Evolutionary conservation across 2,888 invertebrate genomes (phyloP).

Genomic region (Allygus modestus): DNA sequence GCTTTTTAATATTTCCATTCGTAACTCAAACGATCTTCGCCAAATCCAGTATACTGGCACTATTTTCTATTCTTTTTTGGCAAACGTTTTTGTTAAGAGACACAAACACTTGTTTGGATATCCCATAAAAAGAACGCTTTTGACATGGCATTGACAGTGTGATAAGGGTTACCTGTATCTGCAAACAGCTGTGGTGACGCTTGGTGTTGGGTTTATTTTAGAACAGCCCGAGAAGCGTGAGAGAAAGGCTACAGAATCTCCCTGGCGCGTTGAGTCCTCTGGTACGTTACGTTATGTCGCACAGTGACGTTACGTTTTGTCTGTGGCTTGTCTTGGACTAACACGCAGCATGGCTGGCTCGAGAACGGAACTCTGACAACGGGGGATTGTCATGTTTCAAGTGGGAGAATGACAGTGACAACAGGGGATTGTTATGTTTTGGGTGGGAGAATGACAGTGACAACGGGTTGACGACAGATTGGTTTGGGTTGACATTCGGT

Average conservation of each 20-base stretch:
- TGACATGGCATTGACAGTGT: slow-evolving; percentile 43
- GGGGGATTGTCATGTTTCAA: background rate
- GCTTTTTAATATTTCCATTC: no score
- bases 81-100: no score
- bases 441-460: no score
- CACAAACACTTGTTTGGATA: no score
- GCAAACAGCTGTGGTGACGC: slow-evolving; percentile 2
- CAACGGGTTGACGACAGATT: background rate
- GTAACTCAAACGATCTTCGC: no score
- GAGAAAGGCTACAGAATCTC: slow-evolving; percentile 67
- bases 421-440: background rate
- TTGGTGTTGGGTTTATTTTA: slow-evolving; percentile 68
- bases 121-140: no score
- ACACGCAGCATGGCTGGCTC: slow-evolving; percentile 39
- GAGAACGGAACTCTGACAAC: background rate
- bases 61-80: no score
- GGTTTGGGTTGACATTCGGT: no score
- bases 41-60: no score
- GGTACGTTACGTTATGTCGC: slow-evolving; percentile 68
- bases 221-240: slow-evolving; percentile 67
- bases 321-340: slow-evolving; percentile 38
- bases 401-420: background rate
- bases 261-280: slow-evolving; percentile 70
- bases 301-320: slow-evolving; percentile 45
- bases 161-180: background rate